Evolutionary conservation across 53 echinoderm and acorn worm genomes (phyloP), one percentile per base, ranked within the genome.

Genomic region (Actinopyga echinites): DNA sequence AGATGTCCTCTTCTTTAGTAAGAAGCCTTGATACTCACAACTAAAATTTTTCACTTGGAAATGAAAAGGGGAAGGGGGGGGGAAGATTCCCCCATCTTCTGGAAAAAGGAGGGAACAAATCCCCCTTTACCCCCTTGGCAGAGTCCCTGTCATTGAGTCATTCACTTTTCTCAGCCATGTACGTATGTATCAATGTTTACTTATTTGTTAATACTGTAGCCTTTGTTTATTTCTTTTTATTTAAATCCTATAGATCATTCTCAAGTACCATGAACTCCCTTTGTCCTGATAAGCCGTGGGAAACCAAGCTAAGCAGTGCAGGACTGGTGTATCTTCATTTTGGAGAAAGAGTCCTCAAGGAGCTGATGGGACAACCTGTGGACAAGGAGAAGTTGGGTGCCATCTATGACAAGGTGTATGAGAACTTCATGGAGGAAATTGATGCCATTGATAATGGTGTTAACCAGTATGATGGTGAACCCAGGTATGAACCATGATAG

Each of bases 361-460:
- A 83, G 55, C 60, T 57, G 13, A 80, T 92, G 45, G 86, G 87
- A 54, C 65, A 80, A 13, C 65, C 71, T 26, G 52, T 65, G 1
- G 82, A 80, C 75, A 85, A 90, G 56, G 56, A 49, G 1, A 89
- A 87, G 20, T 71, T 91, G 54, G 57, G 42, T 36, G 83, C 86
- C 13, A 79, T 95, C 52, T 96, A 86, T 64, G 86, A 96, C 83
- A 96, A 96, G 52, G 88, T 93, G 21, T 96, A 96, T 83, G 96
- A 96, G 82, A 96, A 96, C 82, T 96, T 96, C 77, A 88, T 96
- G 83, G 90, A 96, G 40, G 96, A 96, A 82, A 90, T 96, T 13
- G 96, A 95, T 74, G 93, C 93, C 13, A 92, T 94, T 33, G 96
- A 96, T 73, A 96, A 96, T 67, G 96, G 96, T 8, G 80, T 95